Conservation (phyloP, 2,888 invertebrate genomes). For the Antheraea assamensis region DNA sequence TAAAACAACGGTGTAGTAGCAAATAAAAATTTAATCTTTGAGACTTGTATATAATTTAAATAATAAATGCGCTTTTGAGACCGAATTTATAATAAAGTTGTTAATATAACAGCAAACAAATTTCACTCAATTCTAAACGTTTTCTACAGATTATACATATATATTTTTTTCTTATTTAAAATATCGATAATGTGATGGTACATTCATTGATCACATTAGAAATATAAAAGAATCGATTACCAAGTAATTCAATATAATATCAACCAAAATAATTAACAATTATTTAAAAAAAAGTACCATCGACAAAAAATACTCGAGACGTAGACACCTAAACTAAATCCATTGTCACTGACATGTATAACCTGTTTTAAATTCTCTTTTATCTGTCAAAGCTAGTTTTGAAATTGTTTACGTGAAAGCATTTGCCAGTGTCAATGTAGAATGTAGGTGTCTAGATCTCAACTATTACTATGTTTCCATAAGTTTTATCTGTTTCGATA, state of each 20-base stretch:
- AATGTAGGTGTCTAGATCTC: neutral
- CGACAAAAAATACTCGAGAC: neutral
- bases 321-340: neutral
- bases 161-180: too few species aligned
- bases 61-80: constrained; percentile 48
- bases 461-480: neutral
- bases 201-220: too few species aligned
- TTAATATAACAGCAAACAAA: neutral
- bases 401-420: neutral
- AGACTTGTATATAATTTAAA: neutral
- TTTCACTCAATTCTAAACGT: neutral
- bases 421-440: neutral
- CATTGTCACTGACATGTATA: neutral
- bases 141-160: too few species aligned
- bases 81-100: constrained; percentile 30
- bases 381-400: neutral
- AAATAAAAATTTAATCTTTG: constrained; percentile 18
- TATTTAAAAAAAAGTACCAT: neutral
- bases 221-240: too few species aligned
- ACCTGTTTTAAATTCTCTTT: neutral
- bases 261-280: neutral
- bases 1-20: constrained; percentile 15
- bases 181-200: too few species aligned
- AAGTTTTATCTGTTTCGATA: neutral
- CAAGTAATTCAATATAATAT: too few species aligned